Conservation (phyloP, 2,797 vertebrate species). For the Chaenodraco wilsoni region DNA sequence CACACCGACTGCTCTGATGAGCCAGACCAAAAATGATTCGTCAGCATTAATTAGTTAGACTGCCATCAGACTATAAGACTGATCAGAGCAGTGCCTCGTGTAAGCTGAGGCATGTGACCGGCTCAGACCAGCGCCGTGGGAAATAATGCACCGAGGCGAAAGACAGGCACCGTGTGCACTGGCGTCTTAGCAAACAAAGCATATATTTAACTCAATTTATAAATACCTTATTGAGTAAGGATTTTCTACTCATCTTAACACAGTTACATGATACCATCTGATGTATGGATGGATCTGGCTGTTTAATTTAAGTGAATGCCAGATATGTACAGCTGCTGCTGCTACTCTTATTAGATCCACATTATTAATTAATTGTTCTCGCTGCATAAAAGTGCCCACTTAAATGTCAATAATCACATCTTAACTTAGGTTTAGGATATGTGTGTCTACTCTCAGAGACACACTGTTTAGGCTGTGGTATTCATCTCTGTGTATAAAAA, state of each 20-base stretch:
- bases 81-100: conserved; percentile 23
- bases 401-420: background rate
- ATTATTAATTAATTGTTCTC: background rate
- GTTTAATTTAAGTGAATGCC: background rate
- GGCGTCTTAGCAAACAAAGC: background rate
- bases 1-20: background rate
- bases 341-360: background rate
- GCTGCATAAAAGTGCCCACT: background rate
- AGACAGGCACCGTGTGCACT: background rate
- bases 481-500: too few species aligned
- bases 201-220: background rate
- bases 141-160: conserved; percentile 34
- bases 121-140: conserved; percentile 41
- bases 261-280: background rate
- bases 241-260: background rate
- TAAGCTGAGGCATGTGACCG: conserved; percentile 75
- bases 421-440: background rate
- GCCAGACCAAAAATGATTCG: background rate
- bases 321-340: background rate
- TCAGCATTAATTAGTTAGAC: background rate
- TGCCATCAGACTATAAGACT: conserved; percentile 15
- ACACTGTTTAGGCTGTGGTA: background rate
- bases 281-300: too few species aligned
- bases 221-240: background rate
- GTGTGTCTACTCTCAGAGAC: background rate